Percentiles rank a stretch among this genome's conserved stretches.
Conservation (phyloP, 2,888 invertebrate genomes). For the Spicauda simplicius region DNA sequence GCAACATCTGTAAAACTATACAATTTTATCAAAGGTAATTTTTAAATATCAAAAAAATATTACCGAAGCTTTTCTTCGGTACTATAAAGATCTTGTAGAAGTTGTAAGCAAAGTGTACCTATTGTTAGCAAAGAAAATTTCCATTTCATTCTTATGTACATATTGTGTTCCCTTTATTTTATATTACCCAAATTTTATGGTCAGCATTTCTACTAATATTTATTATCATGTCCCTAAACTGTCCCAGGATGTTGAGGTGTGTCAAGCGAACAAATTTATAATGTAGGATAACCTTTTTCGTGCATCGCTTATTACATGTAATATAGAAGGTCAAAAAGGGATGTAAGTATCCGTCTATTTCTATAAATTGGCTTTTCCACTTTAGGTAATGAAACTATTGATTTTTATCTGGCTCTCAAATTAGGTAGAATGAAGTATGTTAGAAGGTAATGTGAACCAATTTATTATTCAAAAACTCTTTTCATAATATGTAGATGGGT, state of each 20-base stretch:
- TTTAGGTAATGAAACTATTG: slow-evolving; percentile 5
- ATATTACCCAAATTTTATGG: slow-evolving; percentile 18
- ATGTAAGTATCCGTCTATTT: slow-evolving; percentile 11
- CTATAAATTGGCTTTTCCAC: not conserved
- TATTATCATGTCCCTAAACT: slow-evolving; percentile 9
- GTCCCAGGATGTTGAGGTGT: slow-evolving; percentile 18
- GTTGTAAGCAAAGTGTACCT: too few relatives aligned
- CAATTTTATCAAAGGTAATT: too few relatives aligned
- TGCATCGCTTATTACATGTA: slow-evolving; percentile 17
- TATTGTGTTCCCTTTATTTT: not conserved
- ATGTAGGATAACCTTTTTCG: slow-evolving; percentile 11
- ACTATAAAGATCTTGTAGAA: too few relatives aligned
- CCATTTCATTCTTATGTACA: too few relatives aligned
- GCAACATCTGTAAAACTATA: too few relatives aligned
- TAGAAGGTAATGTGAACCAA: too few relatives aligned
- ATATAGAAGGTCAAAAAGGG: slow-evolving; percentile 12
- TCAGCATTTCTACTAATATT: slow-evolving; percentile 15
- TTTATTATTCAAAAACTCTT: too few relatives aligned
- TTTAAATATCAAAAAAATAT: too few relatives aligned
- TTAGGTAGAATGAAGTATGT: not conserved
- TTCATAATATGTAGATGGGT: too few relatives aligned
- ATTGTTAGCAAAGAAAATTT: too few relatives aligned
- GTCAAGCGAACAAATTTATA: slow-evolving; percentile 21
- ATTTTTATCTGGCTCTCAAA: not conserved
- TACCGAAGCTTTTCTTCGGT: too few relatives aligned